Conservation (phyloP, 2,113 vertebrate genomes). For the Daphoenositta chrysoptera region DNA sequence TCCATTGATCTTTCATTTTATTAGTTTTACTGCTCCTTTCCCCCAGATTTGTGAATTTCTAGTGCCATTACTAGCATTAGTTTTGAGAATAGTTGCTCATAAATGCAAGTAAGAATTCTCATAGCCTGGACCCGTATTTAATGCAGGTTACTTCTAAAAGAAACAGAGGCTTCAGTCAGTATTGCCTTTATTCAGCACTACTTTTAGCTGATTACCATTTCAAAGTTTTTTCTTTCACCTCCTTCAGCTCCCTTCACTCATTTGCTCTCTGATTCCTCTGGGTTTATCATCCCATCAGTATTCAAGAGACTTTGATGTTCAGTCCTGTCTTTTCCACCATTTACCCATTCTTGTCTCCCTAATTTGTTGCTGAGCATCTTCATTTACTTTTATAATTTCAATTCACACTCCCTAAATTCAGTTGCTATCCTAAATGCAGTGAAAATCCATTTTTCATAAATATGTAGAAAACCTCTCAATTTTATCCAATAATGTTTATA, state of each 20-base stretch:
- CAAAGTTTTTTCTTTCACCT: neutral
- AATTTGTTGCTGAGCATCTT: neutral
- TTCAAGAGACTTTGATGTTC: neutral
- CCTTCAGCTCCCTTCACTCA: neutral
- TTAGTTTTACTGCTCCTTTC: neutral
- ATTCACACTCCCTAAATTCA: neutral
- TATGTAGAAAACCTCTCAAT: neutral
- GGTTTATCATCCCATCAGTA: neutral
- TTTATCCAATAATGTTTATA: neutral
- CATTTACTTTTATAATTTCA: neutral
- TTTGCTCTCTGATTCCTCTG: neutral
- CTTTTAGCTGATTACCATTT: neutral
- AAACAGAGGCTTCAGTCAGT: neutral
- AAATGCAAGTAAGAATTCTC: neutral
- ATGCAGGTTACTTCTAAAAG: neutral
- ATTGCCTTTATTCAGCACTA: neutral
- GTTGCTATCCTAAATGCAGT: neutral
- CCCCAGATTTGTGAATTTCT: neutral
- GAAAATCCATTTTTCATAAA: neutral
- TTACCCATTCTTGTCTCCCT: neutral
- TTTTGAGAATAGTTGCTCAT: neutral
- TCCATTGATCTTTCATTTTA: neutral
- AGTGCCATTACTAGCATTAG: neutral
- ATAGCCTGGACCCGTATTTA: neutral
- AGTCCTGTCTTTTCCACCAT: neutral